A percentile compares a stretch with the other conserved stretches of the same genome.
Evolutionary conservation across 2,113 vertebrate genomes (phyloP).

Genomic region (Eulacestoma nigropectus): DNA sequence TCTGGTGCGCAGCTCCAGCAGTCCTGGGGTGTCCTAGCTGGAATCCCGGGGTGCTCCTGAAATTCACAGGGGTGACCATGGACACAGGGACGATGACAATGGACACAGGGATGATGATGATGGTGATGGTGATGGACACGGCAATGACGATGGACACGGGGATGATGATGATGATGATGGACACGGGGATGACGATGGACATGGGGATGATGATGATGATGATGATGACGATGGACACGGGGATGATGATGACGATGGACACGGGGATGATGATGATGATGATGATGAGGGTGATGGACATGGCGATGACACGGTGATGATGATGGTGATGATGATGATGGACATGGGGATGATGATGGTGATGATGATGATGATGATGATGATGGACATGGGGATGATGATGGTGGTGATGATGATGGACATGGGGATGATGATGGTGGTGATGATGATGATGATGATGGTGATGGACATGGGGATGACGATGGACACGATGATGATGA

Average conservation of each 20-base stretch:
- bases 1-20: not conserved
- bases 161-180: not conserved
- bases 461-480: too few relatives aligned
- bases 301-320: too few relatives aligned
- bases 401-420: not conserved
- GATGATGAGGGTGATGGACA: too few relatives aligned
- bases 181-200: not conserved
- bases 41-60: not conserved
- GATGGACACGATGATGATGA: not conserved
- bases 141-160: not conserved
- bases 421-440: not conserved
- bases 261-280: too few relatives aligned
- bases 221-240: not conserved
- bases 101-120: not conserved
- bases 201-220: not conserved
- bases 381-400: not conserved
- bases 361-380: not conserved
- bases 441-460: not conserved
- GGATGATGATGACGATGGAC: not conserved
- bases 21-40: not conserved
- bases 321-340: not conserved
- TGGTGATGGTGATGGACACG: not conserved
- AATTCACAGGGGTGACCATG: not conserved
- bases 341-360: not conserved
- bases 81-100: not conserved